These are phyloP conservation scores for Parazoanthus atlanticus DNA, from an alignment of 92 coral and sea anemone species.

Conservation along the genomic window DNA sequence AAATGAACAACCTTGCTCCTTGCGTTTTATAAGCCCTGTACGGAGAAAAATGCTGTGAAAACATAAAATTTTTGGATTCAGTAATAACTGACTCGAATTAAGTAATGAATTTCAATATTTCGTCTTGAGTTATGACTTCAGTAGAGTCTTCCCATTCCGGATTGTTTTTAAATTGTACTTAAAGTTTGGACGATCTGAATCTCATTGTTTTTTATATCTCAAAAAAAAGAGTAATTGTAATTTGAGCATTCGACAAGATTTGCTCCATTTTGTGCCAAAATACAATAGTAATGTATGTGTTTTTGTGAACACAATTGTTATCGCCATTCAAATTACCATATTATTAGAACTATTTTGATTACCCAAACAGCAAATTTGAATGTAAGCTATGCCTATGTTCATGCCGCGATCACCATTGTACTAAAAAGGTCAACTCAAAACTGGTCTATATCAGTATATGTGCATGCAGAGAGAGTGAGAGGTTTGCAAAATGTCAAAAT, in stretches of 20 bases:
- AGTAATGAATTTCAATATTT: no score
- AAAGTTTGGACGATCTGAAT: no score
- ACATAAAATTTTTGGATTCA: no score
- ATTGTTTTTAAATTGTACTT: no score
- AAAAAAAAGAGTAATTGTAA: not conserved
- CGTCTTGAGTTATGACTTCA: no score
- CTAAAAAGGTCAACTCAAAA: not conserved
- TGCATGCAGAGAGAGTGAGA: not conserved
- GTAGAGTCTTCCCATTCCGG: no score
- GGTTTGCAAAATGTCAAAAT: not conserved
- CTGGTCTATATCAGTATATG: no score
- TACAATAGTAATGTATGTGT: not conserved
- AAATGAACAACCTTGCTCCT: no score
- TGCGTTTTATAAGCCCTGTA: no score
- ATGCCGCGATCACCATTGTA: not conserved
- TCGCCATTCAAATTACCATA: not conserved
- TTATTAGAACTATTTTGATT: not conserved
- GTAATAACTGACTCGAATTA: no score
- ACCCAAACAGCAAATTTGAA: not conserved
- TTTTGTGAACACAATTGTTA: not conserved
- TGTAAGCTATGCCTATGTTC: not conserved
- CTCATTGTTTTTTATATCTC: no score
- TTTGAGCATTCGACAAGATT: not conserved
- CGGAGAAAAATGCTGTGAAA: no score
- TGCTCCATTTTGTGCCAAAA: constrained; percentile 2